These are phyloP conservation scores for Gadopsis marmoratus DNA, from an alignment of 2,797 vertebrate genomes.

Conservation along the genomic window DNA sequence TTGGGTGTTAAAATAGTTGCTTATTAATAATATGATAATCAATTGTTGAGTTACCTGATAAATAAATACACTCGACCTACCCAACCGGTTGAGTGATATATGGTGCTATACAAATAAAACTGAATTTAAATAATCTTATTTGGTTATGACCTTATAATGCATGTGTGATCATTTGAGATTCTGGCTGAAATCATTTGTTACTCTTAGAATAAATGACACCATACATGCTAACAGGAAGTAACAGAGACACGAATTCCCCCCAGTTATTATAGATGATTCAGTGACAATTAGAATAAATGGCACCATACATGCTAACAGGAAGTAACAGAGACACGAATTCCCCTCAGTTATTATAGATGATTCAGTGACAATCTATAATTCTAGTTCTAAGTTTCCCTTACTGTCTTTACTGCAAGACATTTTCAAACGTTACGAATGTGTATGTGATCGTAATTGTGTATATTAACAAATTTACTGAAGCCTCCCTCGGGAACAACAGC, in stretches of 20 bases:
- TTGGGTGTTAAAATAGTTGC: not conserved
- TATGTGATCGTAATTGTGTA: no score
- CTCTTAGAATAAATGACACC: not conserved
- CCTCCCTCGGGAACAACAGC: not conserved
- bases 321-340: not conserved
- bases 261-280: not conserved
- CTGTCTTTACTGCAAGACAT: not conserved
- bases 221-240: not conserved
- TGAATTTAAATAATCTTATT: not conserved
- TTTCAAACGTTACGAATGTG: no score
- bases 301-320: not conserved
- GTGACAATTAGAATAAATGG: not conserved
- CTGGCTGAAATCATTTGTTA: not conserved
- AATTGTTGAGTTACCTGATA: not conserved
- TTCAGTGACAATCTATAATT: not conserved
- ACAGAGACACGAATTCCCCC: not conserved
- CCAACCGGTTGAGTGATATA: no score
- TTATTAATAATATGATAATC: not conserved
- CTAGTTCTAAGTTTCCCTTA: not conserved
- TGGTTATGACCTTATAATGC: no score
- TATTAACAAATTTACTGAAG: not conserved
- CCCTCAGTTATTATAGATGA: not conserved
- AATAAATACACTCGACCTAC: not conserved
- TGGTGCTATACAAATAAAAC: no score
- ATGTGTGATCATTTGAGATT: not conserved